Base-by-base conservation (phyloP, 64 coral and sea anemone species). In the Porites australiensis region DNA sequence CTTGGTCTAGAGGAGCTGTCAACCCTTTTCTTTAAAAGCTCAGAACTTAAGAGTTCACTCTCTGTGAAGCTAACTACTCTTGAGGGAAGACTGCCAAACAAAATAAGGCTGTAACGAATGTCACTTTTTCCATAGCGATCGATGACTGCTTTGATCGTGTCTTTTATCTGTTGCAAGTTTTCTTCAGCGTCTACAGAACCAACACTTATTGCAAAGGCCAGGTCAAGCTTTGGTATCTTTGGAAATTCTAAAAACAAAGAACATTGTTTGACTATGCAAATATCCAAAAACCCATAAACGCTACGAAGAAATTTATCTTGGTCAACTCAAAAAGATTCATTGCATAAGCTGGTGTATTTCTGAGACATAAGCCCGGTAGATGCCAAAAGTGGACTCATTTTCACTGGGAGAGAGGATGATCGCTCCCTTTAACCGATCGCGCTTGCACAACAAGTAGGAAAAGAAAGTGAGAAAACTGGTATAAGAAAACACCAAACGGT, bases 131-230 rank as follows among this genome's bases (percentile, higher is more conserved):
- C 91, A 58, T 93, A 93, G 55, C 79, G 82, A n/a, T 93, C 82
- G 22, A 97, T 79, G 22, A 96, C 49, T 13, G 86, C 37, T 63
- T 87, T 88, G 19, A 96, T 60, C 15, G 90, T 93, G 73, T 79
- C 79, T 55, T 93, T 96, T n/a, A 93, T 80, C 53, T 79, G 88
- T 13, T 59, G 74, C 20, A 93, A 79, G 50, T 89, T 90, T 5
- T 61, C 86, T 8, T 68, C 74, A 5, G 90, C 86, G 50, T 96
- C 64, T 37, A 62, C 50, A 22, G 95, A 93, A 59, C 87, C 81
- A 18, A 81, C 75, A 49, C 79, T 93, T 16, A 93, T 71, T 54
- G 73, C 95, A 92, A 96, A 96, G 46, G 83, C 95, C 74, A 96
- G 79, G 49, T 96, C 90, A 67, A 92, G 55, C 14, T 86, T 73